Base-by-base conservation (phyloP, 2,797 vertebrate genomes). In the Propithecus perrieri region DNA sequence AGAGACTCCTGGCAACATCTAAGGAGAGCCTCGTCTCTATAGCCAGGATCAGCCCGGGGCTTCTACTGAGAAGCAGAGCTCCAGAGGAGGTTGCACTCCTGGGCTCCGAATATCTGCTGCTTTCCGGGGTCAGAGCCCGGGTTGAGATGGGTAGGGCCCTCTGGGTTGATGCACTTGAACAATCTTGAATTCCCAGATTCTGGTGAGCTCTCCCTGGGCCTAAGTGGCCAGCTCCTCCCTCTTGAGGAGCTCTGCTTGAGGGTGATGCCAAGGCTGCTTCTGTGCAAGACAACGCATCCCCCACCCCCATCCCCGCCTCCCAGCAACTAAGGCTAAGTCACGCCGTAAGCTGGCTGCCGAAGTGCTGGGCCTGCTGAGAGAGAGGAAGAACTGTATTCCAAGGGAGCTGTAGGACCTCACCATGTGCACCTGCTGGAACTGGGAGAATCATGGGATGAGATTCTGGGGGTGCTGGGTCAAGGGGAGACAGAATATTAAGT, bases 241-340 rank as follows among this genome's bases (percentile, higher is more conserved):
- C 18, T 28, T 55, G 48, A 38, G 38, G 38, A 38, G 3, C 38
- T 69, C 50, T 46, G 61, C 28, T 15, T 74, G 12, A 88, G 28
- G 53, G 17, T 7, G n/a, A 15, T 46, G 4, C 22, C 33, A 38
- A 71, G 35, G 35, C 50, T 43, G 48, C 57, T 53, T 4, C 30
- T 22, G 0, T 85, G 48, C 53, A 50, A 22, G 30, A 59, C 0
- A 3, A 5, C 4, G 28, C 11, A 1, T 6, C 33, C 41, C 26
- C 57, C 26, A 28, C 10, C 10, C 50, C 53, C 17, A 18, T 3
- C 20, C 50, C 24, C n/a, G 1, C 84, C 57, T 55, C 28, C 33
- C 59, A 28, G 17, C 13, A 22, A 28, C 28, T 12, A 2, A 8
- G 57, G 41, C 13, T 83, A 7, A 63, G 67, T 65, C 53, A 74